These are phyloP conservation scores for Burhinus bistriatus DNA, from an alignment of 2,113 vertebrate genomes.

Conservation along the genomic window DNA sequence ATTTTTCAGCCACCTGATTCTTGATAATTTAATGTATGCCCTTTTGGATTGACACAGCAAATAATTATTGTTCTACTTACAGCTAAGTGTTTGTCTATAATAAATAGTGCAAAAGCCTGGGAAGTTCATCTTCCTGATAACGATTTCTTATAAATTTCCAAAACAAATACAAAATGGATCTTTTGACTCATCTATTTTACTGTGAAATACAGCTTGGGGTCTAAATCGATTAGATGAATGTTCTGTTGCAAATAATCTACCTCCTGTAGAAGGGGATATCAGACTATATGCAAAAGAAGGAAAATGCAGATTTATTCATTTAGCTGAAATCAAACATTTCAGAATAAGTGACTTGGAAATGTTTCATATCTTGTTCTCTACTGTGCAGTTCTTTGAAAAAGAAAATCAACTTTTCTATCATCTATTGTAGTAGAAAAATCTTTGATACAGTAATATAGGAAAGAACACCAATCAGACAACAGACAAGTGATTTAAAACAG, in stretches of 20 bases:
- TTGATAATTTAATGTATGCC: background rate
- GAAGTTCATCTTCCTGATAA: background rate
- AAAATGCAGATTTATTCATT: background rate
- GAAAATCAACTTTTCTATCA: background rate
- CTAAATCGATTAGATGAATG: background rate
- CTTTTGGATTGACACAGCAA: background rate
- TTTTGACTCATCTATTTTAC: background rate
- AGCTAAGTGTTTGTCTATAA: background rate
- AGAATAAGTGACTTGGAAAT: background rate
- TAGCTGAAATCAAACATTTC: background rate
- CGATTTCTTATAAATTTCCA: background rate
- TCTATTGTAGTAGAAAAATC: background rate
- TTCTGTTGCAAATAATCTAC: background rate
- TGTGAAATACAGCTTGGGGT: background rate
- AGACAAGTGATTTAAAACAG: constrained; percentile 55
- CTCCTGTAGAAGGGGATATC: background rate
- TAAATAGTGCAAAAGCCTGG: background rate
- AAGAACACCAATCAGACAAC: background rate
- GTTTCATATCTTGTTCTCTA: background rate
- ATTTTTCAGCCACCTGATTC: background rate
- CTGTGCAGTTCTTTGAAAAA: background rate
- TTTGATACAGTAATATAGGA: background rate
- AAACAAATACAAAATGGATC: background rate
- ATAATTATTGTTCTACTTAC: background rate
- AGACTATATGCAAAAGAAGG: background rate